These are phyloP conservation scores for Coreoperca whiteheadi DNA, from an alignment of 2,113 vertebrate genomes.

Conservation along the genomic window DNA sequence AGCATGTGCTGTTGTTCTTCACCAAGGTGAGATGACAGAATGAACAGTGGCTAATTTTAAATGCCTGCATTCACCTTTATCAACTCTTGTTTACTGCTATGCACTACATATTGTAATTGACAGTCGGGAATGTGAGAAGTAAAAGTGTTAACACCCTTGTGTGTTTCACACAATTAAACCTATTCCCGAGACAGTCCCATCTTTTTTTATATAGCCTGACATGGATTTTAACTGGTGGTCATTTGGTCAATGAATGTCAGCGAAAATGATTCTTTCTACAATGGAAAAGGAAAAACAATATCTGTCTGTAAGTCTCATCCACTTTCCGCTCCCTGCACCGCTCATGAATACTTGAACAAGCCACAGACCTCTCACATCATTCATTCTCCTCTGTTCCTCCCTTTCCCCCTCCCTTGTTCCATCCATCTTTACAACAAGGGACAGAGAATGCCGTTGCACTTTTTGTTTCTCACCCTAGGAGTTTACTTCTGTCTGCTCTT, in stretches of 20 bases:
- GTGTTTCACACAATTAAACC: neutral
- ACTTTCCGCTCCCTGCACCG: constrained; percentile 39
- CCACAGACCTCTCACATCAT: constrained; percentile 44
- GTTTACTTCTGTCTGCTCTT: constrained; percentile 44
- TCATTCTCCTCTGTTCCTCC: constrained; percentile 26
- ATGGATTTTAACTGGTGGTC: constrained; percentile 6
- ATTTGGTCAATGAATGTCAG: constrained; percentile 6
- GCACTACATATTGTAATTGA: neutral
- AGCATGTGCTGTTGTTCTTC: neutral
- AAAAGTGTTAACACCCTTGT: neutral
- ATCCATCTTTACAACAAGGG: constrained; percentile 44
- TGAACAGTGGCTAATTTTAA: neutral
- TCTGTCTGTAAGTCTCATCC: constrained; percentile 8
- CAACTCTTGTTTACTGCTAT: neutral
- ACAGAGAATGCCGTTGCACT: neutral
- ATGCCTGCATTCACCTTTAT: neutral
- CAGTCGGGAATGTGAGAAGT: neutral
- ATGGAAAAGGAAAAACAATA: constrained; percentile 35
- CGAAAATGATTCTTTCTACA: constrained; percentile 16
- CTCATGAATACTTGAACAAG: constrained; percentile 69
- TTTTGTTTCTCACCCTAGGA: constrained; percentile 43
- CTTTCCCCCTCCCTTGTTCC: constrained; percentile 8
- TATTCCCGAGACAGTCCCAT: neutral
- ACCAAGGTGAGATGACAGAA: neutral
- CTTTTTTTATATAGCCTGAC: neutral